These are phyloP conservation scores for Planococcus citri DNA, from an alignment of 1,140 invertebrate species.

Conservation along the genomic window DNA sequence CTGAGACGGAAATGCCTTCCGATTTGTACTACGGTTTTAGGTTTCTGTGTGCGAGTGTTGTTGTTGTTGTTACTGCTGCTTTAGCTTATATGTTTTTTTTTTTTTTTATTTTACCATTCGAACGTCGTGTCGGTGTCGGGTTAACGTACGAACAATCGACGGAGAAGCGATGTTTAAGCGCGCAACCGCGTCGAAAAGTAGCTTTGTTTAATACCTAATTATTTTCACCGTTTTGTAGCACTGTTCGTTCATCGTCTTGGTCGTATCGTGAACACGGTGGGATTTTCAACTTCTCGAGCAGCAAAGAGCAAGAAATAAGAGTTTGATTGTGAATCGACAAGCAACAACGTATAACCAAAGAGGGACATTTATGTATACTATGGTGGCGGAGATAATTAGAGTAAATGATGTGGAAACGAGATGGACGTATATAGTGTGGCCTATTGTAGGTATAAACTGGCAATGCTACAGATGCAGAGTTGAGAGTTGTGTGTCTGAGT, in stretches of 20 bases:
- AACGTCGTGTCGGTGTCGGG: neutral
- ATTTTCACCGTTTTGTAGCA: neutral
- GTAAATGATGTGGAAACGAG: neutral
- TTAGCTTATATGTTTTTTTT: too few species aligned
- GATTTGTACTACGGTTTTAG: neutral
- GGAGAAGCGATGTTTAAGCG: neutral
- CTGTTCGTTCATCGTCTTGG: too few species aligned
- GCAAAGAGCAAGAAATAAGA: too few species aligned
- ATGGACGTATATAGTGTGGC: neutral
- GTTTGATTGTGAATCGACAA: neutral
- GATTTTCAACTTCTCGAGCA: too few species aligned
- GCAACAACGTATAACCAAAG: too few species aligned
- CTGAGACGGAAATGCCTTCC: neutral
- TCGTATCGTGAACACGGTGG: too few species aligned
- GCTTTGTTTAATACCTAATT: constrained; percentile 7
- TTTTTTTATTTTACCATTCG: too few species aligned
- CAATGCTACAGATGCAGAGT: too few species aligned
- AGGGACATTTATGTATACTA: too few species aligned
- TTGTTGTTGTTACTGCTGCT: too few species aligned
- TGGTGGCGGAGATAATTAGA: neutral
- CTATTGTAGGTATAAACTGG: too few species aligned
- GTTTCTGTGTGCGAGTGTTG: neutral
- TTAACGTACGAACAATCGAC: constrained; percentile 2
- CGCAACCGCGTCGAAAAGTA: constrained; percentile 5
- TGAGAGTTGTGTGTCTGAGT: too few species aligned